Evolutionary conservation across 2,888 invertebrate genomes (phyloP).

Genomic region (Ophion obscuratus): DNA sequence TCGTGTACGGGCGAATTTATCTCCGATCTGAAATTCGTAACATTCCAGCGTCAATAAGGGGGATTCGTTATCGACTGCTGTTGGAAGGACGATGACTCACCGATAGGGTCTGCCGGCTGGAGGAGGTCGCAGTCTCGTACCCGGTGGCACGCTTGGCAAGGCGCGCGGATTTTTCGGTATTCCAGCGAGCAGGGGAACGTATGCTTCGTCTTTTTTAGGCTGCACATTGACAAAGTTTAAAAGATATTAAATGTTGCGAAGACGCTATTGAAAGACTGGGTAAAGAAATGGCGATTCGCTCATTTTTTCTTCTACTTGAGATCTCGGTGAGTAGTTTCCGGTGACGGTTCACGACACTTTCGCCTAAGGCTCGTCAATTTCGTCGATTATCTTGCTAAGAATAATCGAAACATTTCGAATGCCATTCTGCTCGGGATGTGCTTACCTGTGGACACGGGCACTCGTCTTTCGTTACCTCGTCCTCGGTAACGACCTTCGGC

Average conservation of each 20-base stretch:
- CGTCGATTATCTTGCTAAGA: background rate
- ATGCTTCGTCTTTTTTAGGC: constrained; percentile 67
- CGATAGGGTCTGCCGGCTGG: constrained; percentile 75
- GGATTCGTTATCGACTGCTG: background rate
- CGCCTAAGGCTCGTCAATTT: background rate
- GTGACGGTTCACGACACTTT: background rate
- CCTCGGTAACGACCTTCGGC: constrained; percentile 45
- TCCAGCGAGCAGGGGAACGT: constrained; percentile 75
- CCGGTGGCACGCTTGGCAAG: constrained; percentile 61
- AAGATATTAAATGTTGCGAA: background rate
- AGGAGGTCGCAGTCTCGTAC: constrained; percentile 75
- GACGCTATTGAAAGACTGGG: background rate
- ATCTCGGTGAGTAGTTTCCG: background rate
- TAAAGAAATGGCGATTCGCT: background rate
- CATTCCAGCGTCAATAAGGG: background rate
- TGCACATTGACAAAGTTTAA: background rate
- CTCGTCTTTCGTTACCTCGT: constrained; percentile 43
- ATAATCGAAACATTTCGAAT: background rate
- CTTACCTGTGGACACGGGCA: constrained; percentile 64
- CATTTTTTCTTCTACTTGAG: background rate
- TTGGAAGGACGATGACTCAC: constrained; percentile 67
- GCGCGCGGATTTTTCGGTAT: constrained; percentile 77
- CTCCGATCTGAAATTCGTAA: constrained; percentile 72
- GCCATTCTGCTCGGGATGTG: background rate
- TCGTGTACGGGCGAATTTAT: constrained; percentile 84